Evolutionary conservation across 2,888 invertebrate species (phyloP).

Genomic region (Tinea trinotella): DNA sequence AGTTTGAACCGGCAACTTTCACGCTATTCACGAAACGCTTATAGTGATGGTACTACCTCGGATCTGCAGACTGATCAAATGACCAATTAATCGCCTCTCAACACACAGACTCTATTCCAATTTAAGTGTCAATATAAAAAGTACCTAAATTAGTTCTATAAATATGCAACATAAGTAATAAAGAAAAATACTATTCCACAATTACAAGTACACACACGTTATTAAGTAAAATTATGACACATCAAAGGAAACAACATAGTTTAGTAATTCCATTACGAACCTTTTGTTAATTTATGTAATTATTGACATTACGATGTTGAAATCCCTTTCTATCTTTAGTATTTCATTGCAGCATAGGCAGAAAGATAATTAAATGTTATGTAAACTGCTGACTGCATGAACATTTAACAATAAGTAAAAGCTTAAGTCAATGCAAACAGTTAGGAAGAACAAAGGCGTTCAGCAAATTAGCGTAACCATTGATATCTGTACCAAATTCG

Average conservation of each 20-base stretch:
- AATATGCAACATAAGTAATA: too few species aligned
- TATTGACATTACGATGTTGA: constrained; percentile 10
- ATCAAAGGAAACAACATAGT: not conserved
- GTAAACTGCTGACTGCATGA: constrained; percentile 8
- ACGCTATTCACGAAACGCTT: too few species aligned
- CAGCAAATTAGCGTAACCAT: constrained; percentile 10
- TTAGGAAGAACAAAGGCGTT: constrained; percentile 8
- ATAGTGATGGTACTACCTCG: too few species aligned
- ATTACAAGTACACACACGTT: not conserved
- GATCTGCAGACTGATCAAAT: too few species aligned
- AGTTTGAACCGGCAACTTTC: too few species aligned
- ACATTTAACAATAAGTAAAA: constrained; percentile 1
- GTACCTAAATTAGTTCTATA: too few species aligned
- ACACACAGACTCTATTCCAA: too few species aligned
- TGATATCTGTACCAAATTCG: not conserved
- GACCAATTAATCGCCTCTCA: too few species aligned
- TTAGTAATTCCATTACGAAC: not conserved
- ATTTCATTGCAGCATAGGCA: constrained; percentile 1
- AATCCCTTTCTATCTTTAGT: constrained; percentile 8
- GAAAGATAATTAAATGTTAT: constrained; percentile 10
- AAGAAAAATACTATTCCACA: too few species aligned
- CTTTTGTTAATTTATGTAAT: constrained; percentile 11
- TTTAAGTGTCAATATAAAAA: too few species aligned
- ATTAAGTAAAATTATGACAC: not conserved
- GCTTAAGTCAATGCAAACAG: not conserved